Percentiles rank a stretch among this genome's conserved stretches.
Conservation (phyloP, 2,888 invertebrate genomes). For the Epicampocera succincta region DNA sequence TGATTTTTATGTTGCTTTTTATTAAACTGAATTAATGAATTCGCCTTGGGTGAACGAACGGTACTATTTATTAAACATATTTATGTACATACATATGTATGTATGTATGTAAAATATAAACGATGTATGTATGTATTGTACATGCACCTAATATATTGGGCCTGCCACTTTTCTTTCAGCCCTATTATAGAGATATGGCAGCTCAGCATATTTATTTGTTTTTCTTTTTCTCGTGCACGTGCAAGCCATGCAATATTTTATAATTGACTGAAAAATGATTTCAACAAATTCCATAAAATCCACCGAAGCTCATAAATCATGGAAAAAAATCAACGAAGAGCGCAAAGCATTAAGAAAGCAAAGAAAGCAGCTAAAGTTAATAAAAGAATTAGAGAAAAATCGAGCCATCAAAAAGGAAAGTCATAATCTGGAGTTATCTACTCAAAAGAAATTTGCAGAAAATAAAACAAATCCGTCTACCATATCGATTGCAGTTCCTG, state of each 20-base stretch:
- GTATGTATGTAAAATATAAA: too few relatives aligned
- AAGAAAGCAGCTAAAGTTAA: constrained; percentile 87
- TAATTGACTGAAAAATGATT: constrained; percentile 46
- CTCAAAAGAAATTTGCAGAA: constrained; percentile 12
- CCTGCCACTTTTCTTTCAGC: too few relatives aligned
- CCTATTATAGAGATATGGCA: too few relatives aligned
- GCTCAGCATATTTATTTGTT: too few relatives aligned
- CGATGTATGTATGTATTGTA: too few relatives aligned
- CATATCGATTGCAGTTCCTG: constrained; percentile 97
- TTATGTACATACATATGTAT: too few relatives aligned
- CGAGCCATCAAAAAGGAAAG: constrained; percentile 82
- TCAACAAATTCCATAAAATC: constrained; percentile 1
- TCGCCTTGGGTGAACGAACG: too few relatives aligned
- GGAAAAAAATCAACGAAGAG: constrained; percentile 88
- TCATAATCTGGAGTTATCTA: constrained; percentile 79
- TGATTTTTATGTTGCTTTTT: too few relatives aligned
- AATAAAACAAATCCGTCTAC: too few relatives aligned
- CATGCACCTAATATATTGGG: too few relatives aligned
- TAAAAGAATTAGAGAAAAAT: constrained; percentile 85
- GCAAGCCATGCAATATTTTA: constrained; percentile 46
- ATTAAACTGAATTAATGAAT: too few relatives aligned
- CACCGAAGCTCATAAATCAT: constrained; percentile 83
- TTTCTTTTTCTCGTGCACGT: background rate
- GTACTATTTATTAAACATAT: constrained; percentile 83
- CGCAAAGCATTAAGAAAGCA: constrained; percentile 87